These are phyloP conservation scores for Drosophila setosimentum DNA, from an alignment of 2,888 invertebrate genomes.

Conservation along the genomic window DNA sequence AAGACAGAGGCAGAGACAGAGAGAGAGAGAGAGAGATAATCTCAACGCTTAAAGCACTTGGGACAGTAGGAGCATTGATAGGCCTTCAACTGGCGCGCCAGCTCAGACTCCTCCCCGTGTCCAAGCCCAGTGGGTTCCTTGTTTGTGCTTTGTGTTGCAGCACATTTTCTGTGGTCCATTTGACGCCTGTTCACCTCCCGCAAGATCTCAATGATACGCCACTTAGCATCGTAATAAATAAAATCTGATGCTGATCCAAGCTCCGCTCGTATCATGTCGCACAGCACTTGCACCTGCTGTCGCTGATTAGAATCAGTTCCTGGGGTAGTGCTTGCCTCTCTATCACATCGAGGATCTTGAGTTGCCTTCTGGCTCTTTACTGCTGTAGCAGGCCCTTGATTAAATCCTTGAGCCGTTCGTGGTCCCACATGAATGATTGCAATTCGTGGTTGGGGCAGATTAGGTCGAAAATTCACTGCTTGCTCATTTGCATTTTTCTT, in stretches of 20 bases:
- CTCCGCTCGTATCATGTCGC: conserved; percentile 71
- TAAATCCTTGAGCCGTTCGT: background rate
- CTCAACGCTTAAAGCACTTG: conserved; percentile 1
- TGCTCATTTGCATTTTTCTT: background rate
- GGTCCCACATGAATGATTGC: conserved; percentile 7
- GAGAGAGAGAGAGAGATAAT: conserved; percentile 9
- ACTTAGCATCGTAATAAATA: conserved; percentile 75
- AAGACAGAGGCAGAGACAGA: background rate
- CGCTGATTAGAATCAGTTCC: background rate
- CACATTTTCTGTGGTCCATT: conserved; percentile 46
- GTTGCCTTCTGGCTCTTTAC: no score
- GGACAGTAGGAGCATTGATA: conserved; percentile 27
- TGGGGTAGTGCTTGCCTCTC: background rate
- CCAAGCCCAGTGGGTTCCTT: background rate
- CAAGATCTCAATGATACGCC: conserved; percentile 74
- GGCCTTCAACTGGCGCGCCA: background rate
- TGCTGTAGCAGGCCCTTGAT: background rate
- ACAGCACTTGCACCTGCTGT: conserved; percentile 65
- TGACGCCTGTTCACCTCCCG: conserved; percentile 72
- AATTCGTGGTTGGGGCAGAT: background rate
- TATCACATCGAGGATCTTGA: background rate
- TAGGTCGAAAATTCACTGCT: background rate
- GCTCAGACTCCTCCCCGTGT: background rate
- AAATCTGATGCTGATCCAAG: conserved; percentile 63
- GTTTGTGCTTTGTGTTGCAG: background rate